Conservation (phyloP, 2,888 invertebrate species). For the Gari tellinella region DNA sequence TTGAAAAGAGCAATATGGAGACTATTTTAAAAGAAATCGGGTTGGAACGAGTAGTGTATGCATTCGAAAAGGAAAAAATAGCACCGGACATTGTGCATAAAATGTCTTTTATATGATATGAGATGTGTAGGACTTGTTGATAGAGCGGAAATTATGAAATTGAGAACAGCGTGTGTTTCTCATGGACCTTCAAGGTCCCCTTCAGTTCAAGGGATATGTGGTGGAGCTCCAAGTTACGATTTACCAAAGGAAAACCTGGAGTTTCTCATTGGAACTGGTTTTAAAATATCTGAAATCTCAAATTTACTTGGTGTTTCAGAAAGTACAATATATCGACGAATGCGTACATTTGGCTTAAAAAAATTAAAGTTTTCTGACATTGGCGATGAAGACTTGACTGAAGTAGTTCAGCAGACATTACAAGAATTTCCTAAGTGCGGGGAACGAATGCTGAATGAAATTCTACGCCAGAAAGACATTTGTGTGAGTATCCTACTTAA, state of each 20-base stretch:
- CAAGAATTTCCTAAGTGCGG: conserved; percentile 24
- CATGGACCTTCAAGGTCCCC: conserved; percentile 21
- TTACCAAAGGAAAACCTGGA: conserved; percentile 28
- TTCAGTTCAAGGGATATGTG: not conserved
- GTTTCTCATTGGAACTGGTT: conserved; percentile 15
- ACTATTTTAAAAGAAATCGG: conserved; percentile 94
- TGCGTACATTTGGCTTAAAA: conserved; percentile 23
- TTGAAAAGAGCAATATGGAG: no score
- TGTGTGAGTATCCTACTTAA: conserved; percentile 8
- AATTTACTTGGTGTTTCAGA: conserved; percentile 13
- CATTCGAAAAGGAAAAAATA: conserved; percentile 31
- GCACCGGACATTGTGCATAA: conserved; percentile 36
- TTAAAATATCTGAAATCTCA: conserved; percentile 24
- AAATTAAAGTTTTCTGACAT: conserved; percentile 20
- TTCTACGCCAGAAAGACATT: conserved; percentile 15
- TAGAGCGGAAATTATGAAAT: conserved; percentile 38
- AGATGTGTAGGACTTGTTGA: conserved; percentile 26
- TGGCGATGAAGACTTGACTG: conserved; percentile 17
- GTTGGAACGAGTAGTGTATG: conserved; percentile 87
- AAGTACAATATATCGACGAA: conserved; percentile 24
- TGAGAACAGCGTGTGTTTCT: conserved; percentile 36
- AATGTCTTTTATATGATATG: conserved; percentile 35
- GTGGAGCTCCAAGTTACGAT: conserved; percentile 7
- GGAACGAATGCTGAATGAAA: conserved; percentile 26
- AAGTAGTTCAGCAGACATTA: conserved; percentile 14